A percentile compares a stretch with the other conserved stretches of the same genome.
Conservation (phyloP, 2,797 vertebrate species). For the Corythornis leucogaster region DNA sequence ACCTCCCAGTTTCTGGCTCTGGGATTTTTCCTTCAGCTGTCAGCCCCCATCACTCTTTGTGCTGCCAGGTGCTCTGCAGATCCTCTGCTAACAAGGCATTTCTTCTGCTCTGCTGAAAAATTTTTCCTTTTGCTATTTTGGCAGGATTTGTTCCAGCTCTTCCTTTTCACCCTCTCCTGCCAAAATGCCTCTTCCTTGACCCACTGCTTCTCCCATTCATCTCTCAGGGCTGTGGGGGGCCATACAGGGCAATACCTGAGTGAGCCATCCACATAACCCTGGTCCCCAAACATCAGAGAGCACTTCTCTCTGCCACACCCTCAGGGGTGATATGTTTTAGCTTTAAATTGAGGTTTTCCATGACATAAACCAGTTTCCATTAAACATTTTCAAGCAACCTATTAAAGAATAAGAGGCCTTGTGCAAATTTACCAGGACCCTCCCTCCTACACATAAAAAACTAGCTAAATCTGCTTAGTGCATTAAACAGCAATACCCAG, state of each 20-base stretch:
- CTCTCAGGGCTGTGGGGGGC: neutral
- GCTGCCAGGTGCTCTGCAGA: neutral
- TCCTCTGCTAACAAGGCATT: neutral
- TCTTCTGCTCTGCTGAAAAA: constrained; percentile 17
- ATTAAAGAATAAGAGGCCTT: neutral
- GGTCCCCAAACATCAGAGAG: neutral
- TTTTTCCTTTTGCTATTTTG: neutral
- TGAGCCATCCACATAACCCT: neutral
- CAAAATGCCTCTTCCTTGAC: neutral
- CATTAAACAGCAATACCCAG: neutral
- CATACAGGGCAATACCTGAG: rapidly evolving
- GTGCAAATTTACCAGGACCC: neutral
- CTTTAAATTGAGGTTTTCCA: neutral
- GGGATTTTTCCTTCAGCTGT: neutral
- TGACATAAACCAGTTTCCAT: neutral
- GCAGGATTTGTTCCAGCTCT: neutral
- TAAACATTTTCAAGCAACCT: neutral
- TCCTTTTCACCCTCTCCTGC: neutral
- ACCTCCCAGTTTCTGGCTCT: neutral
- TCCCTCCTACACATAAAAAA: neutral
- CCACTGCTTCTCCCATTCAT: neutral
- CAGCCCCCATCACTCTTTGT: neutral
- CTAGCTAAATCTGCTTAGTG: neutral
- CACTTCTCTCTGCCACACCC: neutral
- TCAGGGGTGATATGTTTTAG: neutral